Conservation (phyloP, 2,888 invertebrate genomes). For the Athalia cordata region DNA sequence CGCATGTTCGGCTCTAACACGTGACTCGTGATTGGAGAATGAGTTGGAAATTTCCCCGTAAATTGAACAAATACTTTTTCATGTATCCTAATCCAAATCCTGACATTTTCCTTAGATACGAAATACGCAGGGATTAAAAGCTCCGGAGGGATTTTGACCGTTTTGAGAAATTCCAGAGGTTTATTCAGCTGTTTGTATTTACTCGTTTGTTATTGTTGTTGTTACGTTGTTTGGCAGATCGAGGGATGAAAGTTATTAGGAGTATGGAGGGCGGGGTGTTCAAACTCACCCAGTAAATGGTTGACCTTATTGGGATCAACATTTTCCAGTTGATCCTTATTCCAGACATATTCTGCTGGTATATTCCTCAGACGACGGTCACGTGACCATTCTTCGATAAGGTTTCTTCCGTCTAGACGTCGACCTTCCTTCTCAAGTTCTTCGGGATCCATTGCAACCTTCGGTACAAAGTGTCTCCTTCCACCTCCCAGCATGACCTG, state of each 20-base stretch:
- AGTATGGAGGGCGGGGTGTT: not conserved
- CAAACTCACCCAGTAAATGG: slow-evolving; percentile 81
- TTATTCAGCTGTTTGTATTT: not conserved
- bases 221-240: not conserved
- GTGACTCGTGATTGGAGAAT: no score
- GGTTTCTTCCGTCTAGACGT: slow-evolving; percentile 84
- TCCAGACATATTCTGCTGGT: slow-evolving; percentile 84
- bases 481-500: slow-evolving; percentile 89
- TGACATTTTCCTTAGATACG: no score
- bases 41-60: no score
- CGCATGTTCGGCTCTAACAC: no score
- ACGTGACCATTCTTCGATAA: slow-evolving; percentile 87
- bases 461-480: slow-evolving; percentile 84
- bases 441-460: slow-evolving; percentile 82
- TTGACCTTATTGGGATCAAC: slow-evolving; percentile 83
- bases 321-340: slow-evolving; percentile 82
- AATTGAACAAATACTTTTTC: no score
- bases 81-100: no score
- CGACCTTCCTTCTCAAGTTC: slow-evolving; percentile 82
- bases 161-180: not conserved
- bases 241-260: not conserved
- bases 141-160: no score
- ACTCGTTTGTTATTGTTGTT: slow-evolving; percentile 1
- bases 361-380: slow-evolving; percentile 82
- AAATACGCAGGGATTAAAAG: no score